phyloP scores from a whole-genome alignment of 1,140 invertebrate genomes.

The Alviniconcha marisindica region DNA sequence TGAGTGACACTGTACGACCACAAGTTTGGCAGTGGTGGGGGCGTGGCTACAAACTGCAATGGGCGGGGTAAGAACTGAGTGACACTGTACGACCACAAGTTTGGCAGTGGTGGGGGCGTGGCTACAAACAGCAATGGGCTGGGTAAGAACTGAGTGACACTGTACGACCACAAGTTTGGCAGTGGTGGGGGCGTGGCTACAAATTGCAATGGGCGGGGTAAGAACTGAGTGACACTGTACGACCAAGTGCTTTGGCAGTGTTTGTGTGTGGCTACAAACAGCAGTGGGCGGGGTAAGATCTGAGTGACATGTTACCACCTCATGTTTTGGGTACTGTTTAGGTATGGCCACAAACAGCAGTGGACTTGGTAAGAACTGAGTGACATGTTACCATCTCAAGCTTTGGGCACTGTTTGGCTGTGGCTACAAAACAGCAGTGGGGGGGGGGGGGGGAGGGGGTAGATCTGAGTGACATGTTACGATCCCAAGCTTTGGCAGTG shows the following conservation, averaged over 20 bases:
- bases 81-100: no score
- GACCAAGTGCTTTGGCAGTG: conserved; percentile 64
- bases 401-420: no score
- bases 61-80: conserved; percentile 54
- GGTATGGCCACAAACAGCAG: conserved; percentile 39
- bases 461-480: no score
- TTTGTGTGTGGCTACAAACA: conserved; percentile 43
- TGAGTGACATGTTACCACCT: no score
- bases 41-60: conserved; percentile 40
- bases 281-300: conserved; percentile 51
- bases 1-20: no score
- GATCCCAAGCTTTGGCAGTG: no score
- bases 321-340: conserved; percentile 62
- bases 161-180: conserved; percentile 59
- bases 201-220: conserved; percentile 50
- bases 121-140: conserved; percentile 48
- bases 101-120: conserved; percentile 58
- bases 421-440: no score
- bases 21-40: conserved; percentile 60
- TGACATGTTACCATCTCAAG: no score
- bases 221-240: no score
- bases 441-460: no score
- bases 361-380: conserved; percentile 53
- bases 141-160: no score
- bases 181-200: conserved; percentile 54